A percentile compares a stretch with the other conserved stretches of the same genome.
These are phyloP conservation scores for Anas georgica DNA, from an alignment of 2,797 vertebrate species.

Conservation along the genomic window DNA sequence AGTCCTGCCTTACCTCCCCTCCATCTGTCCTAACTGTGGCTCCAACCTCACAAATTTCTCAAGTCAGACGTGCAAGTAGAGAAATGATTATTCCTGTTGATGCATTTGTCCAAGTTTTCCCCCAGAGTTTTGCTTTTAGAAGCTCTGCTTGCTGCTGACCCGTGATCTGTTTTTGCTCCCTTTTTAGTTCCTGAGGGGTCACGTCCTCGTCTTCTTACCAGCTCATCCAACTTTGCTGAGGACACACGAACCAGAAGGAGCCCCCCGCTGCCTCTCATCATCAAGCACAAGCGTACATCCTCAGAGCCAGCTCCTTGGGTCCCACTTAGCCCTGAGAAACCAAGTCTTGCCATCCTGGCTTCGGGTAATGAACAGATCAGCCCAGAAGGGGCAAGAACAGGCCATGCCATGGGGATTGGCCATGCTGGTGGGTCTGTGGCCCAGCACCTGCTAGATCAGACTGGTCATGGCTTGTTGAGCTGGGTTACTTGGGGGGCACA, in stretches of 20 bases:
- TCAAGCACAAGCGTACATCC: constrained; percentile 82
- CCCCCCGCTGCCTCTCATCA: constrained; percentile 44
- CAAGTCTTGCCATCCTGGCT: constrained; percentile 58
- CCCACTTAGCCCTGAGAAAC: constrained; percentile 64
- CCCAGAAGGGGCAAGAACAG: background rate
- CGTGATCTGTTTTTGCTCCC: background rate
- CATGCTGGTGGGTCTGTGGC: no score
- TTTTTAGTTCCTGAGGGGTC: constrained; percentile 68
- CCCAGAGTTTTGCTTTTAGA: background rate
- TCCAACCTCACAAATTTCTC: constrained; percentile 31
- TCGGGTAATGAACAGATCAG: constrained; percentile 46
- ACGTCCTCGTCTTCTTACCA: constrained; percentile 60
- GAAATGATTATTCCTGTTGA: background rate
- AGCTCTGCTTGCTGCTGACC: background rate
- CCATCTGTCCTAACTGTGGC: constrained; percentile 78
- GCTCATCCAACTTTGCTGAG: constrained; percentile 43
- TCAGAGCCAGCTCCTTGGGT: constrained; percentile 78
- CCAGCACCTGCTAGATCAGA: background rate
- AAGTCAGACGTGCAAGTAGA: background rate
- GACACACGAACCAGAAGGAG: constrained; percentile 63
- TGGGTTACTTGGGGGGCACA: background rate
- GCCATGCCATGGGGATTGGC: background rate
- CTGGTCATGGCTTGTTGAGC: background rate
- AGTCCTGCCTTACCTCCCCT: constrained; percentile 36
- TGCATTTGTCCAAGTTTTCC: fast-evolving